Evolutionary conservation across 2,113 vertebrate genomes (phyloP).

Genomic region (Myotis lucifugus): DNA sequence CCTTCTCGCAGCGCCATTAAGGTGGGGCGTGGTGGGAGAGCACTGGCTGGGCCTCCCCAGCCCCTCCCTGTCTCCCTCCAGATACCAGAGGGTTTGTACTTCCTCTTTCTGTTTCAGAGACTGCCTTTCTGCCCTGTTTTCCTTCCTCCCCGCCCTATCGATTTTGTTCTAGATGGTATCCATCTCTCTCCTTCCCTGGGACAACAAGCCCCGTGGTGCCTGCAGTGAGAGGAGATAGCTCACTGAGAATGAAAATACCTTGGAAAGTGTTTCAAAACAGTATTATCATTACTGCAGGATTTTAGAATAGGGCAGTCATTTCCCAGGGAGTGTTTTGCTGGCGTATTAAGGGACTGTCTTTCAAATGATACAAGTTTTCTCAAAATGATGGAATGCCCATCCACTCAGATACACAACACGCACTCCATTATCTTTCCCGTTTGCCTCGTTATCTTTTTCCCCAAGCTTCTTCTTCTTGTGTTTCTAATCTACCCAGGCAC

Average conservation of each 20-base stretch:
- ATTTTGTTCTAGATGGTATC: neutral
- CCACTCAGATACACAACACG: neutral
- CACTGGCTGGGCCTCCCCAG: neutral
- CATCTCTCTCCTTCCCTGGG: neutral
- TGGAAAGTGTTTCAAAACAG: neutral
- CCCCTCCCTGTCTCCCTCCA: neutral
- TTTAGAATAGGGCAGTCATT: neutral
- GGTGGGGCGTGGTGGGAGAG: neutral
- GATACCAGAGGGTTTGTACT: neutral
- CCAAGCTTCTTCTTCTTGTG: neutral
- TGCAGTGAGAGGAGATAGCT: neutral
- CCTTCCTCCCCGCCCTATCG: neutral
- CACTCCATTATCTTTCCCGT: neutral
- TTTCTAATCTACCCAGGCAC: neutral
- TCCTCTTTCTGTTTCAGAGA: conserved; percentile 3
- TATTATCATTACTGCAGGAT: neutral
- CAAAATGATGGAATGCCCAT: neutral
- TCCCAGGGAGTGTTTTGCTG: neutral
- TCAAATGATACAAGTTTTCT: neutral
- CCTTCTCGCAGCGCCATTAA: neutral
- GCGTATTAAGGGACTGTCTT: neutral
- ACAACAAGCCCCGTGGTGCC: neutral
- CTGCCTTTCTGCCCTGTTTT: neutral
- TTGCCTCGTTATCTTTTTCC: neutral
- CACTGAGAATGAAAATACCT: neutral